Percentiles rank a stretch among this genome's conserved stretches.
Evolutionary conservation across 2,113 vertebrate genomes (phyloP).

Genomic region (Paramormyrops kingsleyae): DNA sequence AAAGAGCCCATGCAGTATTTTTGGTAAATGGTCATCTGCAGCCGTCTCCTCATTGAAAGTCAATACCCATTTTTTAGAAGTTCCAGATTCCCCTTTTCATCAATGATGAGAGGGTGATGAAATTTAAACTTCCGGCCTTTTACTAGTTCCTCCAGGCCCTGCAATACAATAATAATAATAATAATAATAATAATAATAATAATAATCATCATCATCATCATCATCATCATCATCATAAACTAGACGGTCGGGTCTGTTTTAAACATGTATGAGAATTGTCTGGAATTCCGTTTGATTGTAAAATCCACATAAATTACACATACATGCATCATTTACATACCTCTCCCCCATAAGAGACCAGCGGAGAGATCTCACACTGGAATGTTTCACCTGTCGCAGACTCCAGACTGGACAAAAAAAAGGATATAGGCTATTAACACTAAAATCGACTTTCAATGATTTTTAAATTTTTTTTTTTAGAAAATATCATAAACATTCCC

Average conservation of each 20-base stretch:
- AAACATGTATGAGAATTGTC: neutral
- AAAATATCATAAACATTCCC: neutral
- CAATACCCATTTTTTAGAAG: conserved; percentile 78
- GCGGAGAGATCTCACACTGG: conserved; percentile 93
- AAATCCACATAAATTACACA: neutral
- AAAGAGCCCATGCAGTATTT: neutral
- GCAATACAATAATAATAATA: neutral
- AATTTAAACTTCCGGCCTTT: conserved; percentile 74
- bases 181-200: neutral
- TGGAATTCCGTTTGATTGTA: neutral
- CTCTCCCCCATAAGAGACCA: conserved; percentile 89
- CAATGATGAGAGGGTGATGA: conserved; percentile 70
- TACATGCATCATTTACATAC: conserved; percentile 57
- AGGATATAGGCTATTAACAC: neutral
- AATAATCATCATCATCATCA: neutral
- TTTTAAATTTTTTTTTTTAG: neutral
- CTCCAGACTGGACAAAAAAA: conserved; percentile 66
- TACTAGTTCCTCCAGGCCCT: conserved; percentile 81
- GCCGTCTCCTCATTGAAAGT: conserved; percentile 33
- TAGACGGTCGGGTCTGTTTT: neutral
- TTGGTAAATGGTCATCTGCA: neutral
- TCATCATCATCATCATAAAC: neutral
- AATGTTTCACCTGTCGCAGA: conserved; percentile 81
- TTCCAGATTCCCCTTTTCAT: conserved; percentile 67
- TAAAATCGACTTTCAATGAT: neutral